These are phyloP conservation scores for Argyrosomus japonicus DNA, from an alignment of 2,113 vertebrate species.

Conservation along the genomic window DNA sequence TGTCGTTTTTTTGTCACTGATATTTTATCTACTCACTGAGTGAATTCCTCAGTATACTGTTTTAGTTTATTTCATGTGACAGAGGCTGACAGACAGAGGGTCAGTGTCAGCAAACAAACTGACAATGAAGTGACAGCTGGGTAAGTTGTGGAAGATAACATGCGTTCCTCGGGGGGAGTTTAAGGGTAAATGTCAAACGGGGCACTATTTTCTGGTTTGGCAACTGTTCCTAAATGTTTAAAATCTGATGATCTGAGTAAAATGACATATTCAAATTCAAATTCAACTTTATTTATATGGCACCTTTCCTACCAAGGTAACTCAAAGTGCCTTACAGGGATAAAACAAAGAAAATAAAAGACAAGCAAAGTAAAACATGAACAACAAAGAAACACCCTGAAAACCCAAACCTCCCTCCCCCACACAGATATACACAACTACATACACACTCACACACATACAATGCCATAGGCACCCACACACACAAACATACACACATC, in stretches of 20 bases:
- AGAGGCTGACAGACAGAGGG: slow-evolving; percentile 53
- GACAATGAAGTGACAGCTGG: slow-evolving; percentile 64
- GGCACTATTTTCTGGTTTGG: slow-evolving; percentile 36
- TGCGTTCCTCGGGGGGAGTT: slow-evolving; percentile 10
- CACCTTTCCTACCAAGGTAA: no score
- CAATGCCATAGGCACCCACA: no score
- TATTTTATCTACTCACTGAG: slow-evolving; percentile 21
- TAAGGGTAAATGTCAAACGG: slow-evolving; percentile 44
- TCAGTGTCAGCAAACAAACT: slow-evolving; percentile 59
- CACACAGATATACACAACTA: no score
- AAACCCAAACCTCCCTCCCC: no score
- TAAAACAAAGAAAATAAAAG: no score
- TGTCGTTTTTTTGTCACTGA: slow-evolving; percentile 7
- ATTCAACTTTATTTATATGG: no score
- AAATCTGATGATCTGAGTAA: not conserved
- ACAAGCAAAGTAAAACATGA: no score
- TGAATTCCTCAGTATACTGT: not conserved
- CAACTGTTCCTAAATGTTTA: not conserved
- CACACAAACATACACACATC: no score
- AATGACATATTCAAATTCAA: no score
- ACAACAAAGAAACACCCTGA: no score
- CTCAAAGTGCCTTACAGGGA: no score
- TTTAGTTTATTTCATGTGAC: slow-evolving; percentile 40
- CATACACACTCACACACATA: no score
- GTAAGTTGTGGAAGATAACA: slow-evolving; percentile 41